Base-by-base conservation (phyloP, 2,113 vertebrate genomes). In the Leptobrachium leishanense region DNA sequence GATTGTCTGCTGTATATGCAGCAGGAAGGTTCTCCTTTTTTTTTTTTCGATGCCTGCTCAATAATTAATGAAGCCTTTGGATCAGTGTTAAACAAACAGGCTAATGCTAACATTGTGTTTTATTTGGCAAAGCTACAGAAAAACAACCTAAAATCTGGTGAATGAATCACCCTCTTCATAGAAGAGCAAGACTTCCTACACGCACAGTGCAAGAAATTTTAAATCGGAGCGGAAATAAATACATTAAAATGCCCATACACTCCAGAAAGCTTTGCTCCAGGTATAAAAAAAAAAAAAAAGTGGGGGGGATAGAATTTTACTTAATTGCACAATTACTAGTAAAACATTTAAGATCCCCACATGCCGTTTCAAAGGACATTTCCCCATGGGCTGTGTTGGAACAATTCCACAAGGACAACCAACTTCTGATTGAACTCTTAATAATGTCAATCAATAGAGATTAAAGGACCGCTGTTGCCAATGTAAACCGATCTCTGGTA, bases 61-160 rank as follows among this genome's bases (percentile, higher is more conserved):
- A 75, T 75, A 66, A 66, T 75, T 75, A 75, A 75, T 75, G 63
- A 64, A 66, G 74, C 10, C 64, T 75, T 75, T 75, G 74, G 62
- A 75, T 75, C 74, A 66, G 43, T 75, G 64, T 75, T 75, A 66
- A 65, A 54, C 63, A 75, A 75, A 75, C 62, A 75, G 62, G 11
- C 62, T 75, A 50, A 75, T 66, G 44, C 62, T 75, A 75, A 66
- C 74, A 53, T 65, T 62, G 59, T 64, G 72, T 62, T 64, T 74
- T 39, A 20, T n/a, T 31, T 70, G 68, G 68, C 68, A 53, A 42
- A 5, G 43, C 9, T 31, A 75, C 31, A 42, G 31, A 66, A 63
- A 50, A 65, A 66, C 74, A n/a, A 46, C 39, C 43, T 63, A 10
- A 44, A 75, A 63, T 65, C 55, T 65, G 57, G 43, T 65, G 59